Base-by-base conservation (phyloP, 2,797 vertebrate species). In the Valencia hispanica region DNA sequence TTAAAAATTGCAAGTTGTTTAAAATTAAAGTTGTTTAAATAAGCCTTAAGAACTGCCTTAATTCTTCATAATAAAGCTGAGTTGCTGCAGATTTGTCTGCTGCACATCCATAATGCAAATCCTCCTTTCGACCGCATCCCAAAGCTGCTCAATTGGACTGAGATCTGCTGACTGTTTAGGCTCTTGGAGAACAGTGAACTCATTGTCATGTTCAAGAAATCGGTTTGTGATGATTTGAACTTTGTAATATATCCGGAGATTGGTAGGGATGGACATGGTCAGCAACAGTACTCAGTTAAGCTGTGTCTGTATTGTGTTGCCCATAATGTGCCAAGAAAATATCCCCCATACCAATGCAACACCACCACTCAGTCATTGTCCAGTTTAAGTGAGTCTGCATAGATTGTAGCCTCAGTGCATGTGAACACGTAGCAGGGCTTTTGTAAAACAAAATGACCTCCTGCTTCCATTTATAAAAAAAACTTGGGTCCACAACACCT, bases 41-140 rank as follows among this genome's bases (percentile, higher is more conserved):
- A n/a, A n/a, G n/a, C 63, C 72, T 48, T 39, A 4, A 3, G 25
- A 51, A 17, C 22, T 43, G 65, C 11, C 25, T 14, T 41, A 15
- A 45, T 68, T 68, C 14, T 10, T 18, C 12, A 1, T 17, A 20
- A 65, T 34, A 39, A 65, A 39, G 10, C 9, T 39, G 17, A 85
- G 77, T 84, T 81, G 74, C 68, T 79, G 70, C 73, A 87, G 77
- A 82, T 86, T 89, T 84, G 76, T 87, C 30, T 65, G 88, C 77
- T 88, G 71, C 79, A 87, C 83, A 84, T 88, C 80, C 79, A 89
- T 84, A 30, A 87, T 88, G 77, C 1, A n/a, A 88, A 83, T 88
- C 77, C 88, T 77, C 73, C n/a, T 0, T 81, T 90, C 65, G 79
- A 86, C 59, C 73, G 81, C 51, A 79, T 81, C 66, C 57, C 69